These are phyloP conservation scores for Pseudorasbora parva DNA, from an alignment of 2,113 vertebrate genomes.

Conservation along the genomic window DNA sequence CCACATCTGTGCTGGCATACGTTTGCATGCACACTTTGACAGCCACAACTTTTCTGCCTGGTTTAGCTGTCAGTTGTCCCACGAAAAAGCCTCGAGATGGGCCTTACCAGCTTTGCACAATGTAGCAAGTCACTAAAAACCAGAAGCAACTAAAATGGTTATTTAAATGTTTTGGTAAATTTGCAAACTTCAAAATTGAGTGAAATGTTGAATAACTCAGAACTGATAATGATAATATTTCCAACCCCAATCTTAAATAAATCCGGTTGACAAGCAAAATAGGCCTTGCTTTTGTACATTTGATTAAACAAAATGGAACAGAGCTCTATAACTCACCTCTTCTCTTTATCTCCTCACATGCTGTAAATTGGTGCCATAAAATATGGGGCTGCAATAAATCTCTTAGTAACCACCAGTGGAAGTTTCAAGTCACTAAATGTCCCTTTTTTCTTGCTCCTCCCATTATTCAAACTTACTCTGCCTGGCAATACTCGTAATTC, in stretches of 20 bases:
- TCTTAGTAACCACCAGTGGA: slow-evolving; percentile 24
- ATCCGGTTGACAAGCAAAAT: no score
- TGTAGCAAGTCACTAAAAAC: background rate
- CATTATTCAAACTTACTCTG: background rate
- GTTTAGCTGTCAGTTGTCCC: slow-evolving; percentile 7
- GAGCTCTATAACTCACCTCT: background rate
- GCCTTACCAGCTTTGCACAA: background rate
- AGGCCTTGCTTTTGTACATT: background rate
- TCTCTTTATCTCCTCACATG: background rate
- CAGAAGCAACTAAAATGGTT: background rate
- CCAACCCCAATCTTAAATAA: background rate
- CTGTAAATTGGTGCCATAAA: background rate
- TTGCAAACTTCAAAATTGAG: background rate
- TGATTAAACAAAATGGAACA: background rate
- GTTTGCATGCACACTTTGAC: background rate
- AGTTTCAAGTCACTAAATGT: background rate
- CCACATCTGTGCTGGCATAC: background rate
- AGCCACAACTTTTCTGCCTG: background rate
- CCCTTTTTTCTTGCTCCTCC: background rate
- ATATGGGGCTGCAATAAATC: slow-evolving; percentile 24
- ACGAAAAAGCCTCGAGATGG: background rate
- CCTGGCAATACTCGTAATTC: background rate
- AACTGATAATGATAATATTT: background rate
- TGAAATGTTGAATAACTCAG: background rate
- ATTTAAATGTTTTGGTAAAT: background rate